Conservation (phyloP, 2,888 invertebrate species). For the Chelonus formosanus region DNA sequence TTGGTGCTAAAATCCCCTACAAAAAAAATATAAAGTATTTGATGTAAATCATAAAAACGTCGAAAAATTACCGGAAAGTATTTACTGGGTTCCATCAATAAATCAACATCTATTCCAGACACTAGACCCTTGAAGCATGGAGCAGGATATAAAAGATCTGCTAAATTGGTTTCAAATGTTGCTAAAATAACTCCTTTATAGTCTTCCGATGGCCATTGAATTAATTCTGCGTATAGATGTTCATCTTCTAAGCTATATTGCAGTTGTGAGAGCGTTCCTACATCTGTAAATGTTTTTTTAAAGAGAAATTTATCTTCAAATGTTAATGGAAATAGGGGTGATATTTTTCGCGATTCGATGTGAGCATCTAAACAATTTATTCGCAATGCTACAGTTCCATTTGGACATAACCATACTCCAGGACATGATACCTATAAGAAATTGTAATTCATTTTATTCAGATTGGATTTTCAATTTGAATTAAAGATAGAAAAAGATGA, state of each 20-base stretch:
- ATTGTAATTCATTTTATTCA: constrained; percentile 1
- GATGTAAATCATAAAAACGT: background rate
- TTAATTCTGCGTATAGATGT: constrained; percentile 72
- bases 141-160: constrained; percentile 73
- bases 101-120: constrained; percentile 71
- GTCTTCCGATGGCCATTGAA: constrained; percentile 68
- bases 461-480: too few relatives aligned
- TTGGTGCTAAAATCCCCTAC: constrained; percentile 77
- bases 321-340: constrained; percentile 77
- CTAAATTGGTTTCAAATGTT: constrained; percentile 72
- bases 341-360: constrained; percentile 73
- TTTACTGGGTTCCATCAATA: constrained; percentile 74
- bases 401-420: constrained; percentile 85
- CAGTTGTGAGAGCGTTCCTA: constrained; percentile 64
- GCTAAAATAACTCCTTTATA: constrained; percentile 69
- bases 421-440: constrained; percentile 77
- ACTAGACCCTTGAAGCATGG: constrained; percentile 67
- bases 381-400: constrained; percentile 78
- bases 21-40: constrained; percentile 2
- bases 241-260: constrained; percentile 69
- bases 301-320: constrained; percentile 79
- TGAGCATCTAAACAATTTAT: constrained; percentile 76
- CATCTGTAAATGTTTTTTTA: constrained; percentile 68
- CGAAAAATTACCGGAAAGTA: constrained; percentile 71
- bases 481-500: background rate